Conservation (phyloP, 2,888 invertebrate genomes). For the Drosophila subsilvestris region DNA sequence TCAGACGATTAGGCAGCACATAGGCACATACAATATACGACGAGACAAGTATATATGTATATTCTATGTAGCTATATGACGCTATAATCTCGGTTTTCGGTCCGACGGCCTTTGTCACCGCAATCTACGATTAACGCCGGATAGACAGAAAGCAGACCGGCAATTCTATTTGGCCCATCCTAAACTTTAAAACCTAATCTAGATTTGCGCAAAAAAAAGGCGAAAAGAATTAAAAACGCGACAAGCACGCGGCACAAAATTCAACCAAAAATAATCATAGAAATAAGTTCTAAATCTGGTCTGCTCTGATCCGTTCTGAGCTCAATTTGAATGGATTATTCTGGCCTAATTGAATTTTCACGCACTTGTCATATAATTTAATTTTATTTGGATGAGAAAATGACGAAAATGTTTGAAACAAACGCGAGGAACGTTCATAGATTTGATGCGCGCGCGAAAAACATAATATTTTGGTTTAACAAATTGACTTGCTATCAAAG, state of each 20-base stretch:
- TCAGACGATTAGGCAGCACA: background rate
- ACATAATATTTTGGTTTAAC: background rate
- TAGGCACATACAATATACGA: background rate
- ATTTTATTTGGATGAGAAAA: constrained; percentile 22
- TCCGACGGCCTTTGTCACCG: constrained; percentile 15
- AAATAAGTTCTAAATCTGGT: background rate
- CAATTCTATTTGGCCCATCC: background rate
- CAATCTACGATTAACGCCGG: constrained; percentile 18
- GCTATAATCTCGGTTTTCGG: constrained; percentile 7
- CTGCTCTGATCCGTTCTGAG: constrained; percentile 18
- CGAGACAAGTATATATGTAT: background rate
- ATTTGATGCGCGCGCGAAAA: background rate
- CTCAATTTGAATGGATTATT: background rate
- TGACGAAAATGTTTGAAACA: background rate
- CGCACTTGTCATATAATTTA: constrained; percentile 5
- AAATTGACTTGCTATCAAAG: background rate
- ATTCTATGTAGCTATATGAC: too few relatives aligned
- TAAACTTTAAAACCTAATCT: constrained; percentile 26
- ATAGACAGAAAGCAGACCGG: constrained; percentile 12
- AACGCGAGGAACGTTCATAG: constrained; percentile 1
- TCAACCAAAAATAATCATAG: constrained; percentile 30
- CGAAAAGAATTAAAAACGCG: constrained; percentile 4
- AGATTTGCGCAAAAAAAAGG: constrained; percentile 22
- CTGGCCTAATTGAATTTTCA: constrained; percentile 12
- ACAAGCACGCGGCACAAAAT: constrained; percentile 23